These are phyloP conservation scores for Microchrysa polita DNA, from an alignment of 2,888 invertebrate genomes.

Conservation along the genomic window DNA sequence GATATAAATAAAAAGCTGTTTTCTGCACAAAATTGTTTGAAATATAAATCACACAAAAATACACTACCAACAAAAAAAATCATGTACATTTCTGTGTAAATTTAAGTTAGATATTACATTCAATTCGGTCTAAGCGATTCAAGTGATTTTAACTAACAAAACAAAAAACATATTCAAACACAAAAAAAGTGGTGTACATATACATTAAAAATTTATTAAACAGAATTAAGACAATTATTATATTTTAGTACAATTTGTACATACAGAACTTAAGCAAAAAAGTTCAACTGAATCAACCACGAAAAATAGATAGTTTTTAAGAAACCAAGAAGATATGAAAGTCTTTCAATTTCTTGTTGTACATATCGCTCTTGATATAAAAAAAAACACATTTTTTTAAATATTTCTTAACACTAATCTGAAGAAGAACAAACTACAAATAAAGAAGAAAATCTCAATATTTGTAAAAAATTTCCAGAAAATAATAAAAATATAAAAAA, in stretches of 20 bases:
- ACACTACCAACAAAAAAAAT: background rate
- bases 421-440: background rate
- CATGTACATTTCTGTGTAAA: background rate
- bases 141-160: background rate
- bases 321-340: background rate
- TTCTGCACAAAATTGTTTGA: constrained; percentile 41
- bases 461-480: background rate
- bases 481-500: constrained; percentile 7
- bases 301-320: no score
- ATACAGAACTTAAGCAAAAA: background rate
- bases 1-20: constrained; percentile 30
- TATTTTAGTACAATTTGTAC: background rate
- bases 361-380: constrained; percentile 27
- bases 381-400: background rate
- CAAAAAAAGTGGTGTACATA: background rate
- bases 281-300: background rate
- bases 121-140: background rate
- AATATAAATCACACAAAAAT: background rate
- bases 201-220: background rate
- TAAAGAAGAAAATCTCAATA: background rate
- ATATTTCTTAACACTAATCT: background rate
- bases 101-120: constrained; percentile 5
- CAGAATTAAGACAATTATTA: no score
- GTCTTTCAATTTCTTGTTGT: constrained; percentile 5
- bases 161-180: background rate